Percentiles rank a stretch among this genome's conserved stretches.
These are phyloP conservation scores for Iphiclides podalirius DNA, from an alignment of 2,888 invertebrate species.

Conservation along the genomic window DNA sequence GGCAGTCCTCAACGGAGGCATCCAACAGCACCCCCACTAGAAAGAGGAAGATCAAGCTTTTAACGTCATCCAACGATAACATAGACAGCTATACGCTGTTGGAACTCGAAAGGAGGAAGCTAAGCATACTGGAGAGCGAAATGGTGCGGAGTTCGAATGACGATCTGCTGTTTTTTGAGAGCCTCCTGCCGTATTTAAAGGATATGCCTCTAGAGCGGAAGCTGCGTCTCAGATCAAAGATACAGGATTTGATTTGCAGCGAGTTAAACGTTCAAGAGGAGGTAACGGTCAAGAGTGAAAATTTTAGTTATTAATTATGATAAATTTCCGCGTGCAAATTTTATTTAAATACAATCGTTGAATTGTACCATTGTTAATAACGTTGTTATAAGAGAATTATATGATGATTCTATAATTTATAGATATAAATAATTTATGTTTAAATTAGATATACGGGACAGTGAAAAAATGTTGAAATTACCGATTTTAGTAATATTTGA, in stretches of 20 bases:
- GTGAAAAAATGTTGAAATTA: too few species aligned
- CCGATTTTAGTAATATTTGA: too few species aligned
- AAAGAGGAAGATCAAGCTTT: conserved; percentile 24
- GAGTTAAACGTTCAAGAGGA: too few species aligned
- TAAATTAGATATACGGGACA: too few species aligned
- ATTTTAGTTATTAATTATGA: too few species aligned
- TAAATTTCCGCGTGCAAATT: too few species aligned
- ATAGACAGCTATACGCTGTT: conserved; percentile 27
- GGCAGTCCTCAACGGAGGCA: conserved; percentile 21
- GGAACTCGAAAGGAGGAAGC: conserved; percentile 25
- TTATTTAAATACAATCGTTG: too few species aligned
- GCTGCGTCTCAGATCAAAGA: conserved; percentile 33
- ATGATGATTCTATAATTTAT: too few species aligned
- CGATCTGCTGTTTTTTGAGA: conserved; percentile 36
- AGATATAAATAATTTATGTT: too few species aligned
- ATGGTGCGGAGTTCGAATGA: conserved; percentile 30
- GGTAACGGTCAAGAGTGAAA: too few species aligned
- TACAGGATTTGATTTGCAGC: conserved; percentile 35
- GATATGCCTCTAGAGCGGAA: conserved; percentile 33
- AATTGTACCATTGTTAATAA: too few species aligned
- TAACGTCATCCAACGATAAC: conserved; percentile 14
- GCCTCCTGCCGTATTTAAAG: conserved; percentile 34
- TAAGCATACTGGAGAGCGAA: conserved; percentile 28
- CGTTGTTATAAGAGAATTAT: too few species aligned
- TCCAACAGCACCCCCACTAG: conserved; percentile 23